A percentile compares a stretch with the other conserved stretches of the same genome.
Evolutionary conservation across 2,113 vertebrate species (phyloP).

Genomic region (Myotis davidii): DNA sequence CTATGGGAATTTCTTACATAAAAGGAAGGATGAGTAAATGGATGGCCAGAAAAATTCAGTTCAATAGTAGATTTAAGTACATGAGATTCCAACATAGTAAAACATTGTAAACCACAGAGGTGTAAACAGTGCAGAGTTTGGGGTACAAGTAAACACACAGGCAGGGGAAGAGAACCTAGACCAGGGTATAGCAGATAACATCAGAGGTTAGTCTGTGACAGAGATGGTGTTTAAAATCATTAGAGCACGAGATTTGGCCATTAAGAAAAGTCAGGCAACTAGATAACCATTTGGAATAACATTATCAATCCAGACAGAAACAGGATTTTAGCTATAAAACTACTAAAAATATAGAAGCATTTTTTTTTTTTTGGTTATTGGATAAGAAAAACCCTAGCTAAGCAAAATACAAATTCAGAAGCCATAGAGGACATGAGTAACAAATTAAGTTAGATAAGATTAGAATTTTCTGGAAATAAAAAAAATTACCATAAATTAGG

Average conservation of each 20-base stretch:
- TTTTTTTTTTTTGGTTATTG: neutral
- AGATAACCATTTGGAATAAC: neutral
- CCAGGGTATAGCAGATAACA: neutral
- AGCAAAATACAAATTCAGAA: neutral
- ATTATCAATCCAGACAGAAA: neutral
- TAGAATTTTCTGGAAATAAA: conserved; percentile 44
- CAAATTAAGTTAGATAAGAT: conserved; percentile 25
- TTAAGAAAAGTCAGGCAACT: neutral
- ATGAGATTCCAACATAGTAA: neutral
- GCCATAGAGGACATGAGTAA: neutral
- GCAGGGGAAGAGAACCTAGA: fast-evolving
- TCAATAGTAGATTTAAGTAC: neutral
- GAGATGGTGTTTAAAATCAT: neutral
- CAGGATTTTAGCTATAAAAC: neutral
- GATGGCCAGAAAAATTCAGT: neutral
- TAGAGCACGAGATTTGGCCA: neutral
- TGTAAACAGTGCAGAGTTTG: neutral
- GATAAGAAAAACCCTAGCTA: neutral
- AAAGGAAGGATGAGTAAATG: neutral
- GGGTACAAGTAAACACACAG: neutral
- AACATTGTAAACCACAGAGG: neutral
- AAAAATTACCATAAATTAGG: conserved; percentile 10
- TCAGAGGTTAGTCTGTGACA: neutral
- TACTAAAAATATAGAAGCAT: neutral
- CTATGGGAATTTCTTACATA: neutral